Conservation (phyloP, 2,888 invertebrate genomes). For the Cinara cedri region DNA sequence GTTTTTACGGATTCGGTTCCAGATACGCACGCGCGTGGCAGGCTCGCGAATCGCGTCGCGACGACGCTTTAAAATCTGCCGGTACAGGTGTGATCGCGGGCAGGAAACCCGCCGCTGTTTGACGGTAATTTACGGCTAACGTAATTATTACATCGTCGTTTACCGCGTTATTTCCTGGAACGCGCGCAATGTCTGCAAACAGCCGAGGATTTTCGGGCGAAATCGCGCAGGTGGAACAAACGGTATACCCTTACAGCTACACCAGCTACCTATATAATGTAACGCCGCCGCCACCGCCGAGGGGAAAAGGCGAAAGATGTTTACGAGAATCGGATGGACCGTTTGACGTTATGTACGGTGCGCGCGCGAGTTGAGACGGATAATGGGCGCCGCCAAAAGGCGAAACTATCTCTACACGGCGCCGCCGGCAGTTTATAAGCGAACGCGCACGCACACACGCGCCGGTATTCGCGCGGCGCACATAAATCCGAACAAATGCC, state of each 20-base stretch:
- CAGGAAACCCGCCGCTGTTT: neutral
- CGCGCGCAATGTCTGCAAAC: neutral
- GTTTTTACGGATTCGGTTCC: no score
- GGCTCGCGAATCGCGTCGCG: no score
- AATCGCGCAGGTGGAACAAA: conserved; percentile 49
- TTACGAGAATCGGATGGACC: conserved; percentile 56
- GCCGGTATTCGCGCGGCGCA: neutral
- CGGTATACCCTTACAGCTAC: neutral
- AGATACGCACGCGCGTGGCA: no score
- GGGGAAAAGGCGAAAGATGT: conserved; percentile 29
- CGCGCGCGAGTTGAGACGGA: neutral
- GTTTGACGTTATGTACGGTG: conserved; percentile 48
- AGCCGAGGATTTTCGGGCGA: neutral
- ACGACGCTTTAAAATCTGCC: no score
- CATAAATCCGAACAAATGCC: conserved; percentile 34
- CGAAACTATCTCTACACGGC: neutral
- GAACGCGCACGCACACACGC: neutral
- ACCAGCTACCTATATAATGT: neutral
- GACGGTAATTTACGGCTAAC: conserved; percentile 6
- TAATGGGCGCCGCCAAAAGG: no score
- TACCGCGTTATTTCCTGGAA: conserved; percentile 27
- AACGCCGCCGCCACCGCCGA: neutral
- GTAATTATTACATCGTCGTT: conserved; percentile 28
- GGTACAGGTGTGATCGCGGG: no score
- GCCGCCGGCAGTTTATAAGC: conserved; percentile 25